phyloP scores from a whole-genome alignment of 2,888 invertebrate species.

The Pandemis corylana region DNA sequence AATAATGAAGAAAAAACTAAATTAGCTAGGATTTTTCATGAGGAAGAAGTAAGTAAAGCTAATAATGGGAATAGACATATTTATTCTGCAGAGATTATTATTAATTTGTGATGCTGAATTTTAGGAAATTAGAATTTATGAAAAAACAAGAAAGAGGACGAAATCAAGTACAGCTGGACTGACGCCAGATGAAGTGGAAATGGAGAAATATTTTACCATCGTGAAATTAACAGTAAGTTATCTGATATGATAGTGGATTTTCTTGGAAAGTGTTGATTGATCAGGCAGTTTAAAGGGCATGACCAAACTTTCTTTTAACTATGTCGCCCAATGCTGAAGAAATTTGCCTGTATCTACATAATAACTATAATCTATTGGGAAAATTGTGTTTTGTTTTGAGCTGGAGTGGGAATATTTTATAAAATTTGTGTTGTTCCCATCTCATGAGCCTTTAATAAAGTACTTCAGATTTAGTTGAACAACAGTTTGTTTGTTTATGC shows the following conservation, averaged over 20 bases:
- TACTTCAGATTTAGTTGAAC: too few species aligned
- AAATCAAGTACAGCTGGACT: constrained; percentile 8
- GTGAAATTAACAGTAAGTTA: constrained; percentile 48
- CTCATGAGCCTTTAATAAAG: too few species aligned
- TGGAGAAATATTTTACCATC: constrained; percentile 49
- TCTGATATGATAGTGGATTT: background rate
- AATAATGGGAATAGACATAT: background rate
- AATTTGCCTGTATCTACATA: too few species aligned
- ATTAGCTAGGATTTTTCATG: background rate
- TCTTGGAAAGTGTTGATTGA: too few species aligned
- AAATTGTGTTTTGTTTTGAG: too few species aligned
- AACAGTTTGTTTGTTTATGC: background rate
- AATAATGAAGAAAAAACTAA: constrained; percentile 12
- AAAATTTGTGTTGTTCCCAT: too few species aligned
- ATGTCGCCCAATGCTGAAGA: too few species aligned
- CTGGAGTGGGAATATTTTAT: too few species aligned
- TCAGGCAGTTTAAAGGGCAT: too few species aligned
- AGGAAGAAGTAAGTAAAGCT: constrained; percentile 21
- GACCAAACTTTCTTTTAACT: too few species aligned
- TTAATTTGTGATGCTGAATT: background rate
- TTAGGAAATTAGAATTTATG: constrained; percentile 6
- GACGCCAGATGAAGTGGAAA: constrained; percentile 42
- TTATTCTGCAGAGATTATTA: background rate
- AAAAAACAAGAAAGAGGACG: background rate
- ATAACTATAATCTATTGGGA: too few species aligned